Evolutionary conservation across 2,888 invertebrate species (phyloP).

Genomic region (Andrena fulva): DNA sequence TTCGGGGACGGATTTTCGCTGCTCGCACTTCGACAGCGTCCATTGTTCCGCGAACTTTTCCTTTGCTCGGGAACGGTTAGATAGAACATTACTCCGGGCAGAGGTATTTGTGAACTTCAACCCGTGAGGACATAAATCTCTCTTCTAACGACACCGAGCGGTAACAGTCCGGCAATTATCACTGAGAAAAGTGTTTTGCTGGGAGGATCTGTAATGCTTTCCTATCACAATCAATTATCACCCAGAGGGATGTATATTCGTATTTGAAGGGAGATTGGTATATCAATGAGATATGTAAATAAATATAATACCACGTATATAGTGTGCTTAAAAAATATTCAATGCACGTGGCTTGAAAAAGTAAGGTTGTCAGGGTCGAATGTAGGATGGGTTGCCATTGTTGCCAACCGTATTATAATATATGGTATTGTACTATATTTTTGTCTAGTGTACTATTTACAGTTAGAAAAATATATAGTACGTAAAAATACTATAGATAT

Average conservation of each 20-base stretch:
- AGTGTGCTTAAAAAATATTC: too few species aligned
- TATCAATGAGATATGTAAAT: neutral
- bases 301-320: neutral
- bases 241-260: too few species aligned
- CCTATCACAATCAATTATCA: too few species aligned
- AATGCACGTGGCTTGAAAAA: too few species aligned
- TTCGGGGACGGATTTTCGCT: constrained; percentile 39
- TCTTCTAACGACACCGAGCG: constrained; percentile 8
- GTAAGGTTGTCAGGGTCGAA: too few species aligned
- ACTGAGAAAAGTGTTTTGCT: neutral
- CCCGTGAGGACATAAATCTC: constrained; percentile 2
- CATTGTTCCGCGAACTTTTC: constrained; percentile 48
- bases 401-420: too few species aligned
- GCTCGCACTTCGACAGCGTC: constrained; percentile 35
- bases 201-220: too few species aligned
- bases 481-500: too few species aligned
- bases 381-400: too few species aligned
- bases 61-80: neutral
- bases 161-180: neutral
- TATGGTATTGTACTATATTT: too few species aligned
- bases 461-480: too few species aligned
- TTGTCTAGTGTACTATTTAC: too few species aligned
- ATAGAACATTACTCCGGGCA: constrained; percentile 7
- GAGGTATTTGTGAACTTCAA: neutral
- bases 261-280: neutral